Evolutionary conservation across 2,797 vertebrate species (phyloP), one percentile per base, ranked within the genome.

Genomic region (Pipistrellus pipistrellus): DNA sequence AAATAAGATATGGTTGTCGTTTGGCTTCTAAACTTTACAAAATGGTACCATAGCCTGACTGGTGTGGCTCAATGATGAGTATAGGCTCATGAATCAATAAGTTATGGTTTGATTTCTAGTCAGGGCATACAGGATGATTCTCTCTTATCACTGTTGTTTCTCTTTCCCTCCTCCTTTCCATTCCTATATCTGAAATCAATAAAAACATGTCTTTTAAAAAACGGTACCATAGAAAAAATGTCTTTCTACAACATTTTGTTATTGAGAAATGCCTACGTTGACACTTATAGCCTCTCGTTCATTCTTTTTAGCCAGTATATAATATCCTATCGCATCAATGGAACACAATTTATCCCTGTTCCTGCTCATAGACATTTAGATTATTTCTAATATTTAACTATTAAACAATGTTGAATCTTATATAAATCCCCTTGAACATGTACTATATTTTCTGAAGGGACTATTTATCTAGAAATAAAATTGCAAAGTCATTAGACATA

Each of bases 1-100:
- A 35, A 88, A 71, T 75, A 81, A 69, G 73, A 73, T 41, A 71
- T 13, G 23, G 27, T 32, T 59, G 17, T 69, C 27, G 68, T 75
- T 21, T 66, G 64, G 27, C 66, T 88, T 84, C 78, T 32, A 85
- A 78, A 80, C 20, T 72, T 80, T 85, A 66, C 23, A 80, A 72
- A 88, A 85, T 80, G 2, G 4, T 35, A 72, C 25, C 72, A 88
- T 20, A 72, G 6, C 75, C 57, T 62, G 57, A 62, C 57, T 62
- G 12, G 57, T 62, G 27, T 62, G 27, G 57, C 57, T 30, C 25
- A 62, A 30, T 62, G 25, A 30, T 62, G 27, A 62, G 57, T 62
- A 25, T 30, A 3, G 5, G 27, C 27, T 25, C 27, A 62, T 62
- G 57, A 62, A 30, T 25, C 57, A 62, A 27, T 13, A 62, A 25